A percentile compares a stretch with the other conserved stretches of the same genome.
Conservation (phyloP, 2,797 vertebrate genomes). For the Rhynchotus rufescens region DNA sequence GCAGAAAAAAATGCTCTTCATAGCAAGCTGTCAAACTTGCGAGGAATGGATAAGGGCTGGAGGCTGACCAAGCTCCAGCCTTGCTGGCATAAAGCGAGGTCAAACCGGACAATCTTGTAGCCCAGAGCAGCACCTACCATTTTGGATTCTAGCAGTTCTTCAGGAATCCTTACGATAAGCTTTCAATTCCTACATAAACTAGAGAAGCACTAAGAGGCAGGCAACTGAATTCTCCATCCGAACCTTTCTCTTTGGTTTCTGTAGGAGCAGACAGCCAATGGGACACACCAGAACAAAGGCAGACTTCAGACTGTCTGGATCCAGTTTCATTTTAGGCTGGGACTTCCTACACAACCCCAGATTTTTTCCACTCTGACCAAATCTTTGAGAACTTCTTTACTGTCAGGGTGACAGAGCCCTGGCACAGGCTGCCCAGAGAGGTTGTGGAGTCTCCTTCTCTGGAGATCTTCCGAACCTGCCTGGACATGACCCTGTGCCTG, state of each 20-base stretch:
- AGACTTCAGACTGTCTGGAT: neutral
- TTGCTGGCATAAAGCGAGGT: neutral
- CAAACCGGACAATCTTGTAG: neutral
- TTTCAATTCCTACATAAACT: neutral
- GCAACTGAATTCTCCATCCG: constrained; percentile 9
- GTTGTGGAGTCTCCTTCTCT: too few species aligned
- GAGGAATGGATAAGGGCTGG: rapidly evolving
- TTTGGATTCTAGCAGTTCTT: neutral
- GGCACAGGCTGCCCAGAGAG: too few species aligned
- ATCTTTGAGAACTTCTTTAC: neutral
- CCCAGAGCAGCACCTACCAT: rapidly evolving
- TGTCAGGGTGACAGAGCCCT: too few species aligned
- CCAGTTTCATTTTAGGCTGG: constrained; percentile 21
- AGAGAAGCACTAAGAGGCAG: neutral
- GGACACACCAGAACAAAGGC: neutral
- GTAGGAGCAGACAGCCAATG: constrained; percentile 8
- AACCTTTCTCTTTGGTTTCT: neutral
- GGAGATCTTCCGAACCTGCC: too few species aligned
- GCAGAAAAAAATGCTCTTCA: neutral
- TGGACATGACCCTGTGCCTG: too few species aligned
- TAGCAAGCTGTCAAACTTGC: neutral
- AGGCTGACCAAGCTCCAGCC: neutral
- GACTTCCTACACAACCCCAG: constrained; percentile 6
- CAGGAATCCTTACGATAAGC: neutral
- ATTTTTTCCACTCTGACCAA: neutral